A percentile compares a stretch with the other conserved stretches of the same genome.
Conservation (phyloP, 1,140 invertebrate genomes). For the Tetragnatha versicolor region DNA sequence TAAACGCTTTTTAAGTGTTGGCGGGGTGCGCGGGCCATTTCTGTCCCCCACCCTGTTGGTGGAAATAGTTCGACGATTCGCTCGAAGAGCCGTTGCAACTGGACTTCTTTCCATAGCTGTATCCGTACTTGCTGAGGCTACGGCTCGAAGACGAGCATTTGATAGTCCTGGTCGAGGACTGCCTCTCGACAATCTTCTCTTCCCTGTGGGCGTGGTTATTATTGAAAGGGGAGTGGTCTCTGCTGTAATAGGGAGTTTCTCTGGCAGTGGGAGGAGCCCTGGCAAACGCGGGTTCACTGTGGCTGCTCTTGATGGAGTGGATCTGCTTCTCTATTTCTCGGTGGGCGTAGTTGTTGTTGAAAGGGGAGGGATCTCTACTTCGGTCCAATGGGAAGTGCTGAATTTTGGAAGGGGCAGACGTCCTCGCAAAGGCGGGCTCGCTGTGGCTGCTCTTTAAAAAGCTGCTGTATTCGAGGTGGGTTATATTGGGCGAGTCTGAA, state of each 20-base stretch:
- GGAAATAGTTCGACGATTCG: not conserved
- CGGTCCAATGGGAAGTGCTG: too few species aligned
- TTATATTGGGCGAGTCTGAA: not conserved
- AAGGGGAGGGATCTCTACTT: too few species aligned
- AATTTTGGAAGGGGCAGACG: too few species aligned
- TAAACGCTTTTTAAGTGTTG: too few species aligned
- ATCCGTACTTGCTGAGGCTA: conserved; percentile 11
- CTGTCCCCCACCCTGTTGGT: not conserved
- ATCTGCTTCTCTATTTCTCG: too few species aligned
- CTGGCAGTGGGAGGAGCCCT: conserved; percentile 23
- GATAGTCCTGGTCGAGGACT: too few species aligned
- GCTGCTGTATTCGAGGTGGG: too few species aligned
- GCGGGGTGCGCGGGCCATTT: too few species aligned
- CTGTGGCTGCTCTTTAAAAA: not conserved
- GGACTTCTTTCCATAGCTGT: not conserved
- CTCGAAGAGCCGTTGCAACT: not conserved
- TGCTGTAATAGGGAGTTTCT: conserved; percentile 8
- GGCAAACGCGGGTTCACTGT: conserved; percentile 35
- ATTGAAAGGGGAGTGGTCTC: not conserved
- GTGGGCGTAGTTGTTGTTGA: too few species aligned
- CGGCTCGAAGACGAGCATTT: not conserved
- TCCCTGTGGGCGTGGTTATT: too few species aligned
- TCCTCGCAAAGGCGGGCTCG: not conserved
- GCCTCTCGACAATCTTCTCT: too few species aligned
- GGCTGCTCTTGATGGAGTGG: conserved; percentile 44